Evolutionary conservation across 2,797 vertebrate genomes (phyloP), one percentile per base, ranked within the genome.

Genomic region (Enteromius treurensis): DNA sequence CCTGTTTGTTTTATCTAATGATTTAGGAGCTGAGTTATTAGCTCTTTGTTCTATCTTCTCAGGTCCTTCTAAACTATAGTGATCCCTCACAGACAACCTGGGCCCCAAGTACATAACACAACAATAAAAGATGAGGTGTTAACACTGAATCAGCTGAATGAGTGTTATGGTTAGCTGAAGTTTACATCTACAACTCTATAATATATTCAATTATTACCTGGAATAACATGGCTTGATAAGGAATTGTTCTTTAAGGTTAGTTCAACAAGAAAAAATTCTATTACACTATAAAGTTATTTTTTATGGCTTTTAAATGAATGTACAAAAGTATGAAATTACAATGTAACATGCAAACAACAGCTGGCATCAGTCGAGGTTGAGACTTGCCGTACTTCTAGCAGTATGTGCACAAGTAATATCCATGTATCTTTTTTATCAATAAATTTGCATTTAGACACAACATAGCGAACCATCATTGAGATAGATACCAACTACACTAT

Each of bases 1-100:
- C 17, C 4, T 77, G 42, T 79, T 40, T 45, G 29, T 51, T 82
- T 83, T 84, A 10, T 49, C 17, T 79, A 51, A 53, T 55, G 69
- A 5, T 19, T 68, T 58, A 9, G 42, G 8, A 29, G 10, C 58
- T 67, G 23, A 23, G 49, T 26, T 23, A 2, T 55, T 55, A 34
- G 37, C 51, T 40, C 21, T 37, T 75, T 67, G 10, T 14, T 49
- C 0, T 14, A 42, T 58, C 10, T 19, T 79, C 47, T 23, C 53
- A 26, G 3, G 1, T 58, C 51, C 10, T 42, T 32, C 17, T 45
- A 9, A 45, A 11, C 37, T 71, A 14, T 21, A 6, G 42, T 42
- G 17, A 17, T 58, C 1, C 34, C 2, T 55, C 11, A 80, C 5
- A 55, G 13, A 23, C 10, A 34, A 19, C 23, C 15, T 71, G 51